Base-by-base conservation (phyloP, 2,797 vertebrate genomes). In the Microcaecilia unicolor region DNA sequence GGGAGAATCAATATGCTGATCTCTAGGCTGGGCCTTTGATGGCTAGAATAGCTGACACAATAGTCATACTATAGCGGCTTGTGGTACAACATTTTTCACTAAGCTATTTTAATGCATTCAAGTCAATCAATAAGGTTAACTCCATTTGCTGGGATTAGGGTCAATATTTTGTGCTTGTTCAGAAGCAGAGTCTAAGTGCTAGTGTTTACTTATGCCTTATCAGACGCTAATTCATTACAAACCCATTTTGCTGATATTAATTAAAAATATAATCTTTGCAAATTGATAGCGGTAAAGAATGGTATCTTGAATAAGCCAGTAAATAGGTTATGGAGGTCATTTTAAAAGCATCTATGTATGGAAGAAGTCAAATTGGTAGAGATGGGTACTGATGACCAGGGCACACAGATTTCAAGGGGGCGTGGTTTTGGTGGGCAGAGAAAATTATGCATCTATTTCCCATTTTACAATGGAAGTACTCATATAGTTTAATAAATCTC, bases 81-180 rank as follows among this genome's bases (percentile, higher is more conserved):
- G 73, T 72, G 64, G 74, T 80, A 70, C 84, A 84, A 83, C 71
- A 78, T 69, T 76, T 77, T 83, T 72, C 70, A 64, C 75, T 78
- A 64, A 63, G 46, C 52, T 49, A 58, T 81, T 82, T 76, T 67
- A 76, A 55, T 66, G 44, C 61, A 51, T 60, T 68, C 50, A 34
- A 64, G 49, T 52, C 58, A 81, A 79, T 84, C 74, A 70, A 75
- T 81, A 72, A 79, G 59, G 58, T 72, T 72, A 79, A 74, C 51
- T 73, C 36, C 41, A 56, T 77, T 73, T 75, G 48, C 24, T 37
- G 60, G 40, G 25, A 61, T 61, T 45, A 50, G 32, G 57, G 66
- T 67, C 70, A 76, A 70, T 73, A 76, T n/a, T 61, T 31, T 72
- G 46, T 61, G 50, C 38, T 61, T 52, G 22, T 64, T 72, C 55